Evolutionary conservation across 2,888 invertebrate species (phyloP), one percentile per base, ranked within the genome.

Genomic region (Zele albiditarsus): DNA sequence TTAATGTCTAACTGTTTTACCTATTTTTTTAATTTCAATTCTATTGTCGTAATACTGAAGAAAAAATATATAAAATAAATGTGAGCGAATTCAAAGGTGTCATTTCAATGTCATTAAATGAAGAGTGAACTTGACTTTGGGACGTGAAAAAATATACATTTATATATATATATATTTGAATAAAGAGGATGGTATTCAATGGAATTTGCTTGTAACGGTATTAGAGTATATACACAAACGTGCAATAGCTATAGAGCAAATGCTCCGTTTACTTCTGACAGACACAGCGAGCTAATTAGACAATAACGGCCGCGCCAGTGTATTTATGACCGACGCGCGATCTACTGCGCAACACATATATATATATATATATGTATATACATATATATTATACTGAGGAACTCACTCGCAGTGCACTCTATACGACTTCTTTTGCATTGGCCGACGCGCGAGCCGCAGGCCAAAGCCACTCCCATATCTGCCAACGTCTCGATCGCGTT

Each of bases 391-490:
- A 20, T 20, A n/a, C n/a, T 6, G 53, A 20, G 53, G 20, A 20
- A 20, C 20, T 20, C 38, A 38, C 38, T 38, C 38, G 38, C 38
- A 12, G 10, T 38, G 38, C 68, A 67, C 31, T 28, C 23, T 66
- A 71, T 71, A 71, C 60, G 58, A 74, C 65, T 74, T 74, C 74
- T 74, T 74, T 66, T 74, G 71, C 74, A 74, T 74, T 62, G 62
- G 38, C 46, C 66, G 66, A 58, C 66, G 62, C n/a, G 69, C 20
- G 20, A 68, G 53, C 60, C 62, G 38, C 20, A 79, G 79, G 79
- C 82, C 82, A 82, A 84, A 83, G 79, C 75, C 74, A 76, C 74
- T 79, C 79, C 76, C 71, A 66, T 66, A 74, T 62, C 65, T 72
- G 70, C 65, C 60, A 73, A 73, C 28, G 25, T 53, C 14, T 68